Base-by-base conservation (phyloP, 1,140 invertebrate species). In the Cydia fagiglandana region DNA sequence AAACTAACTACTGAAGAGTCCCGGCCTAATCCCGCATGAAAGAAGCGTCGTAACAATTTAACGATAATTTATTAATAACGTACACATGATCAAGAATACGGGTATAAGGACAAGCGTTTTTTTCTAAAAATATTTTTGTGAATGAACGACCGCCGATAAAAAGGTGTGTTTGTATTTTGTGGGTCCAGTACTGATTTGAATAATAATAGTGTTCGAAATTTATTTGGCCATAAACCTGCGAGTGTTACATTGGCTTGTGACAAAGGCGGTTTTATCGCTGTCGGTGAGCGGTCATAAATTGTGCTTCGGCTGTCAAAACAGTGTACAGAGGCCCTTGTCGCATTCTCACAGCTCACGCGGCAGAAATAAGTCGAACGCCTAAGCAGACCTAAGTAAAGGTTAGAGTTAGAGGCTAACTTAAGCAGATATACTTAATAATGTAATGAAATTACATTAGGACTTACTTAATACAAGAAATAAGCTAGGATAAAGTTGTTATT, bases 191-290 rank as follows among this genome's bases (percentile, higher is more conserved):
- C 74, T 83, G 82, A 92, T 92, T 91, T 92, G 88, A 92, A 91
- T 92, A 81, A 91, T 92, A 92, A 92, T 92, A 90, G 89, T 88
- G 87, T 90, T 90, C 84, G 83, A 88, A 91, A 92, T 91, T 92
- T 92, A 92, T 92, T 91, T 87, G 86, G 77, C 89, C 90, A 85
- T 92, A 92, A 91, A 84, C 75, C 79, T 79, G 83, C 77, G 83
- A 86, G 88, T 88, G 88, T 85, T 86, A 81, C 79, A 83, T 83
- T 85, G 83, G 87, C 82, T 84, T 86, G 85, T 91, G 89, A 91
- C 89, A 90, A 91, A 91, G 85, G 87, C 82, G 78, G 87, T 88
- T 91, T 91, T 92, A 91, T 90, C 86, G 88, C 75, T 80, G 74
- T 66, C 86, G 80, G 84, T 86, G 86, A 86, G 78, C 83, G 86